Evolutionary conservation across 2,113 vertebrate species (phyloP).

Genomic region (Cynoglossus semilaevis): DNA sequence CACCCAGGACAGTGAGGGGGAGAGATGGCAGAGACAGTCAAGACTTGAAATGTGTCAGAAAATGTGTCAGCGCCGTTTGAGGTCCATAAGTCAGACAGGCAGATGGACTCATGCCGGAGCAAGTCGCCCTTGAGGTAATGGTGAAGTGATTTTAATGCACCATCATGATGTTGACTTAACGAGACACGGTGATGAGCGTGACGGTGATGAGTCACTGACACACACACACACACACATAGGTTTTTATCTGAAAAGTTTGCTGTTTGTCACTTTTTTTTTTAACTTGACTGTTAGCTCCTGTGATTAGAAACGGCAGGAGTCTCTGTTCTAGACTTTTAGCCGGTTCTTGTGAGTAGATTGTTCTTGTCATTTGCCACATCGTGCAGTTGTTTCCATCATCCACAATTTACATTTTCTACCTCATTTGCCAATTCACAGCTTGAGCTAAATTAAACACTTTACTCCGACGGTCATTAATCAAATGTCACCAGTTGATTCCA

Average conservation of each 20-base stretch:
- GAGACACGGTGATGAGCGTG: conserved; percentile 11
- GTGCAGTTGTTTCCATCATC: background rate
- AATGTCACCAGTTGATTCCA: too few relatives aligned
- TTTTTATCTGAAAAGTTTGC: conserved; percentile 5
- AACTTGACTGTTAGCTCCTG: conserved; percentile 11
- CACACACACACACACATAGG: conserved; percentile 8
- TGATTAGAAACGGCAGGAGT: conserved; percentile 1
- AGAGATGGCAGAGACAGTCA: conserved; percentile 11
- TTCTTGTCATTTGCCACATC: background rate
- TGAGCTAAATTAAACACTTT: background rate
- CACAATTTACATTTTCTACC: background rate
- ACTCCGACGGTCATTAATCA: background rate
- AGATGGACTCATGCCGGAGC: conserved; percentile 33
- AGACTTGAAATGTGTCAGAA: conserved; percentile 8
- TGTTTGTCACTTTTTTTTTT: conserved; percentile 3
- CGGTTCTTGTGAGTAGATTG: background rate
- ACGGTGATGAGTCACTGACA: conserved; percentile 30
- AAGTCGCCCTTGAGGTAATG: conserved; percentile 17
- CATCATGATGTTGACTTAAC: conserved; percentile 19
- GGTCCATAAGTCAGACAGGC: conserved; percentile 8
- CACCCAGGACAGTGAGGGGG: conserved; percentile 16
- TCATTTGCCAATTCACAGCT: background rate
- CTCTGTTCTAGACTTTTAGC: background rate
- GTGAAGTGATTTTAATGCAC: conserved; percentile 24
- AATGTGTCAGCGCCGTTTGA: conserved; percentile 25